Conservation (phyloP, 1,140 invertebrate species). For the Liolophura sinensis region DNA sequence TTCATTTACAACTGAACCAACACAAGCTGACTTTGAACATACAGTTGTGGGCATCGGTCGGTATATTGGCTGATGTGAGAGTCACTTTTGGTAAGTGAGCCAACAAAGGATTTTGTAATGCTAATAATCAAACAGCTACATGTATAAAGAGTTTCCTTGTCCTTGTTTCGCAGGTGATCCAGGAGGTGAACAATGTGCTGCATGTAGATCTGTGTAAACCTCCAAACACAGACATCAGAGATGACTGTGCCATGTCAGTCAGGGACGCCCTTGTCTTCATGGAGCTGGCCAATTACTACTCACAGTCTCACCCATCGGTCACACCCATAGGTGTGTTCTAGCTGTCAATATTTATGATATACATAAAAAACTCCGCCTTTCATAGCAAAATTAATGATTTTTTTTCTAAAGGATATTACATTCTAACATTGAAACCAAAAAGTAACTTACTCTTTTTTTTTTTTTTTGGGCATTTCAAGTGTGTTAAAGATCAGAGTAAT, state of each 20-base stretch:
- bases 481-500: too few relatives aligned
- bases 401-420: too few relatives aligned
- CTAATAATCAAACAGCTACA: too few relatives aligned
- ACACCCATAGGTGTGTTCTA: background rate
- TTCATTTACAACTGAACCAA: too few relatives aligned
- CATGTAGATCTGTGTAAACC: slow-evolving; percentile 47
- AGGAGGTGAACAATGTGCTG: slow-evolving; percentile 32
- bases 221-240: slow-evolving; percentile 32
- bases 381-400: too few relatives aligned
- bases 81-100: background rate
- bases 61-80: too few relatives aligned
- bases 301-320: slow-evolving; percentile 1
- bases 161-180: slow-evolving; percentile 25
- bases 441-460: too few relatives aligned
- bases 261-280: slow-evolving; percentile 50
- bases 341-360: background rate
- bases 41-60: too few relatives aligned
- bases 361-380: too few relatives aligned
- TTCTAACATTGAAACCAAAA: too few relatives aligned
- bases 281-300: slow-evolving; percentile 32
- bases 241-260: slow-evolving; percentile 54
- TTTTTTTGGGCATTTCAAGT: too few relatives aligned
- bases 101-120: background rate
- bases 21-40: too few relatives aligned
- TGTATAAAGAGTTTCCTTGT: background rate